phyloP scores from a whole-genome alignment of 2,888 invertebrate genomes.

The Drosophila demipolita region DNA sequence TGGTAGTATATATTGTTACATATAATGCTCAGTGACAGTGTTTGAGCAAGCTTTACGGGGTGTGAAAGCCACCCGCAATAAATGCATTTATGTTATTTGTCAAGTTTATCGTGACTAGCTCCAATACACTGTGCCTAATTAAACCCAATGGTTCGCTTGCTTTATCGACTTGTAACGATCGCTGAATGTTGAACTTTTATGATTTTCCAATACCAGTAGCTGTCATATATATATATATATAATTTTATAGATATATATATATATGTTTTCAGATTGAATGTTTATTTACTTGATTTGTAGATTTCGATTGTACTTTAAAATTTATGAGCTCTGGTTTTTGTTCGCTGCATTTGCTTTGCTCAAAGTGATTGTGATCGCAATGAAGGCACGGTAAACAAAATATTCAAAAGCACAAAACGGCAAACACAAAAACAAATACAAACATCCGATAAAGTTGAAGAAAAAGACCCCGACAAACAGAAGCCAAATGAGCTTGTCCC shows the following conservation, averaged over 20 bases:
- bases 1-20: constrained; percentile 51
- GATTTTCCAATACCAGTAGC: constrained; percentile 76
- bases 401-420: constrained; percentile 67
- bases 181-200: constrained; percentile 59
- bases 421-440: constrained; percentile 77
- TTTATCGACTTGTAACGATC: constrained; percentile 76
- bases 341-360: constrained; percentile 19
- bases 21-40: constrained; percentile 28
- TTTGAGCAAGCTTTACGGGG: constrained; percentile 53
- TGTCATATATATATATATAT: constrained; percentile 23
- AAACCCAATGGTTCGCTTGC: constrained; percentile 46
- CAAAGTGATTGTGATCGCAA: constrained; percentile 57
- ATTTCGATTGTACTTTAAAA: constrained; percentile 60
- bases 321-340: constrained; percentile 47
- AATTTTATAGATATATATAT: constrained; percentile 25
- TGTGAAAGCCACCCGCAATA: constrained; percentile 76
- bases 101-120: constrained; percentile 65
- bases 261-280: constrained; percentile 62
- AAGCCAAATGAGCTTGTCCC: constrained; percentile 79
- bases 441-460: constrained; percentile 68
- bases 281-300: constrained; percentile 61
- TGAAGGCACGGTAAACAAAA: constrained; percentile 68
- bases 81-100: constrained; percentile 80
- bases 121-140: constrained; percentile 58
- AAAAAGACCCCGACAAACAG: constrained; percentile 59